These are phyloP conservation scores for Pheucticus melanocephalus DNA, from an alignment of 2,113 vertebrate species.

Conservation along the genomic window DNA sequence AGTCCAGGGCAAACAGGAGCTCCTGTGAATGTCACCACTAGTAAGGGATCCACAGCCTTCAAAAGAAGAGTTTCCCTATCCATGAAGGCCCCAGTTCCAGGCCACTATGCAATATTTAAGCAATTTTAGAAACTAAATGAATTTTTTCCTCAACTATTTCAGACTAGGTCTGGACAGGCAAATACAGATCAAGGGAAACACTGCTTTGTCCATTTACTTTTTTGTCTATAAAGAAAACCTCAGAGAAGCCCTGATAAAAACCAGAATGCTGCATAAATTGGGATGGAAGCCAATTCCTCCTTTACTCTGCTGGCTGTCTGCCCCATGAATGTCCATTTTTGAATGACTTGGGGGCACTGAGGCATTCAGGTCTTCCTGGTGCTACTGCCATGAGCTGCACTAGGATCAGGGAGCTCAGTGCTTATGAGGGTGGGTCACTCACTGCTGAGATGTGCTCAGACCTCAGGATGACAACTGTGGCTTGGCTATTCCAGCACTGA, in stretches of 20 bases:
- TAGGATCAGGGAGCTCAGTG: neutral
- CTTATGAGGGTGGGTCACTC: neutral
- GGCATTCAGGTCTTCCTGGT: constrained; percentile 24
- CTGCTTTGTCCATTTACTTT: neutral
- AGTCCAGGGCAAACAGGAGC: neutral
- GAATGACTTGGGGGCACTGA: constrained; percentile 15
- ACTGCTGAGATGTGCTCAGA: neutral
- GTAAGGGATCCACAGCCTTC: neutral
- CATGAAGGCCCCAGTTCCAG: neutral
- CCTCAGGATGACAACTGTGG: neutral
- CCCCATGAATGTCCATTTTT: neutral
- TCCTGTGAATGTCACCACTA: neutral
- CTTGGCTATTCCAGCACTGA: neutral
- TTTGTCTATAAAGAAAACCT: neutral
- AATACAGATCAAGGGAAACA: neutral
- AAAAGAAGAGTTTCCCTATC: neutral
- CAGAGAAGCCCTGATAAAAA: neutral
- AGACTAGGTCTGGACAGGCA: neutral
- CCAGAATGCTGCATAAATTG: neutral
- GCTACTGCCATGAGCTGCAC: neutral
- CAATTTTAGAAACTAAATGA: neutral
- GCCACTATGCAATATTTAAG: neutral
- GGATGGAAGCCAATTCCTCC: neutral
- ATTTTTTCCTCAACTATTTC: neutral
- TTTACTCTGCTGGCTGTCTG: neutral